A percentile compares a stretch with the other conserved stretches of the same genome.
phyloP scores from a whole-genome alignment of 2,797 vertebrate genomes.

The Coracias cyanogaster region DNA sequence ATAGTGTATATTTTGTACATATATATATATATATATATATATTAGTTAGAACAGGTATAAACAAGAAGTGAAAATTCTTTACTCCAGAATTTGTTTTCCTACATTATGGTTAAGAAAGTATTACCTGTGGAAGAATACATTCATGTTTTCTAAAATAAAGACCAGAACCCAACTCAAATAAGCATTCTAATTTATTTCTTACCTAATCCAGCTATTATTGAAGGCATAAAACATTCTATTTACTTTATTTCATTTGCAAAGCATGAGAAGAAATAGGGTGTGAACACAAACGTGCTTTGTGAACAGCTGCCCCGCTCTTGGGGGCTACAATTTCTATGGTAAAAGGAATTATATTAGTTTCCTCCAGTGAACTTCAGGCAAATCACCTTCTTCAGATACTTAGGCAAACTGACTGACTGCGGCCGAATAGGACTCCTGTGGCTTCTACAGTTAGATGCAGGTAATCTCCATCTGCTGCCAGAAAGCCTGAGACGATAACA shows the following conservation, averaged over 20 bases:
- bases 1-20: background rate
- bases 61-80: background rate
- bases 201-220: background rate
- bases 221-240: background rate
- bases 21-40: rapidly evolving
- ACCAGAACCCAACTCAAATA: background rate
- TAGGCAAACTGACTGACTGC: background rate
- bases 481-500: background rate
- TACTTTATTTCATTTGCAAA: background rate
- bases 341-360: background rate
- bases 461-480: background rate
- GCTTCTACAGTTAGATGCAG: background rate
- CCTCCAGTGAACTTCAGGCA: background rate
- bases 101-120: background rate
- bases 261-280: background rate
- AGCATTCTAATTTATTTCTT: background rate
- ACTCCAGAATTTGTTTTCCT: background rate
- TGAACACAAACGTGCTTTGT: background rate
- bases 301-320: background rate
- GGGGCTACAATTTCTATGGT: background rate
- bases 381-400: background rate
- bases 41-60: background rate
- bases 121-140: background rate
- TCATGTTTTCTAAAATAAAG: background rate
- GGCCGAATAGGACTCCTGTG: background rate